These are phyloP conservation scores for Rhyacophila brunnea DNA, from an alignment of 1,140 invertebrate species.

Conservation along the genomic window DNA sequence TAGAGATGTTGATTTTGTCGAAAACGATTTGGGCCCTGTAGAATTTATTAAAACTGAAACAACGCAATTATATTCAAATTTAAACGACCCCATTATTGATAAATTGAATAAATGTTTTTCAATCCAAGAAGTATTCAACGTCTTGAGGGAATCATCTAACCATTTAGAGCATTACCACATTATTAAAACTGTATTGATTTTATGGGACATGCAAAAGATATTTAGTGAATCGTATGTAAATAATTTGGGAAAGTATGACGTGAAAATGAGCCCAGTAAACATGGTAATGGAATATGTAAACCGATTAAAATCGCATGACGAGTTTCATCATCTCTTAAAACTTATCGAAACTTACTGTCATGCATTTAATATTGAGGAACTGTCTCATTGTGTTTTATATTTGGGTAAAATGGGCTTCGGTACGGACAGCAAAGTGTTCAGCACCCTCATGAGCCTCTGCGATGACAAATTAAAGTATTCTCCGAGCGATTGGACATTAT, in stretches of 20 bases:
- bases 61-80: conserved; percentile 5
- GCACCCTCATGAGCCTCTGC: not conserved
- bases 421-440: not conserved
- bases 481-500: not conserved
- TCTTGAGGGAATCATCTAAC: conserved; percentile 1
- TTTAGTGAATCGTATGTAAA: conserved; percentile 6
- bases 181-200: conserved; percentile 11
- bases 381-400: conserved; percentile 2
- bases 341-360: not conserved
- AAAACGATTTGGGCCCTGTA: not conserved
- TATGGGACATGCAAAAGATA: conserved; percentile 20
- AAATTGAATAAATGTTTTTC: conserved; percentile 15
- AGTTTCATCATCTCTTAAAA: conserved; percentile 4
- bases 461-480: not conserved
- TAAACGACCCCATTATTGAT: conserved; percentile 6
- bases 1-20: not conserved
- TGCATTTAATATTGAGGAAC: conserved; percentile 3
- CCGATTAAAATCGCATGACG: conserved; percentile 4
- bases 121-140: conserved; percentile 21
- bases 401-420: conserved; percentile 10
- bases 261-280: not conserved
- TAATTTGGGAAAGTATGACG: not conserved
- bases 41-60: not conserved
- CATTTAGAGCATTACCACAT: conserved; percentile 2
- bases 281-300: conserved; percentile 7